Percentiles rank a stretch among this genome's conserved stretches.
Conservation (phyloP, 2,888 invertebrate species). For the Brenthis hecate region DNA sequence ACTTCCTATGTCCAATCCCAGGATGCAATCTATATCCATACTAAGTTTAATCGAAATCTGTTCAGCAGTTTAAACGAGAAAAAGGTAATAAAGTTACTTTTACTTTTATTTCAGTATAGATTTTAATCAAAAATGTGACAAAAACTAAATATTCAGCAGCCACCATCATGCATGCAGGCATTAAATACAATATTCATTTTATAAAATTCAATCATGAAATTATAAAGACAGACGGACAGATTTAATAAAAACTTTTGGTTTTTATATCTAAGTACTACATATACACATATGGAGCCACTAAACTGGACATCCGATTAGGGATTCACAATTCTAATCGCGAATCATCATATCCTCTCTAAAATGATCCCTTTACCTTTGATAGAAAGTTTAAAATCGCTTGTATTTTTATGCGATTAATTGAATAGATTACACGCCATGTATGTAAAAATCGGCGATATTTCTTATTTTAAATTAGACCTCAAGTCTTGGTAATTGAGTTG, state of each 20-base stretch:
- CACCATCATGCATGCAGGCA: no score
- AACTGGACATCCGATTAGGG: conserved; percentile 38
- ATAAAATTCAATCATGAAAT: no score
- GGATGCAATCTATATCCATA: no score
- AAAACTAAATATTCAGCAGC: no score
- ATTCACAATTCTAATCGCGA: conserved; percentile 32
- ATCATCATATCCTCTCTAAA: conserved; percentile 3
- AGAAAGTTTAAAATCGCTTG: conserved; percentile 19
- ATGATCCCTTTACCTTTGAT: neutral
- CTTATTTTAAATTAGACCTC: conserved; percentile 18
- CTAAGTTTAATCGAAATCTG: no score
- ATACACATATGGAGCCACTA: conserved; percentile 28
- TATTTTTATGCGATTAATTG: conserved; percentile 29
- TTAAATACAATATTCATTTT: no score
- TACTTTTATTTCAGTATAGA: no score
- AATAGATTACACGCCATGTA: conserved; percentile 37
- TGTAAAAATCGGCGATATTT: conserved; percentile 13
- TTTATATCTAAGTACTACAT: conserved; percentile 6
- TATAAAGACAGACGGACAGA: neutral
- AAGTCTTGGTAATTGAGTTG: neutral
- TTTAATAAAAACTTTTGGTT: conserved; percentile 5
- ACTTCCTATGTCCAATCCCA: no score
- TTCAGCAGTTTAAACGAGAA: no score
- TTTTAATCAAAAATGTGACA: no score
- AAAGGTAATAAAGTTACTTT: no score